Conservation (phyloP, 2,797 vertebrate genomes). For the Peromyscus nudipes region DNA sequence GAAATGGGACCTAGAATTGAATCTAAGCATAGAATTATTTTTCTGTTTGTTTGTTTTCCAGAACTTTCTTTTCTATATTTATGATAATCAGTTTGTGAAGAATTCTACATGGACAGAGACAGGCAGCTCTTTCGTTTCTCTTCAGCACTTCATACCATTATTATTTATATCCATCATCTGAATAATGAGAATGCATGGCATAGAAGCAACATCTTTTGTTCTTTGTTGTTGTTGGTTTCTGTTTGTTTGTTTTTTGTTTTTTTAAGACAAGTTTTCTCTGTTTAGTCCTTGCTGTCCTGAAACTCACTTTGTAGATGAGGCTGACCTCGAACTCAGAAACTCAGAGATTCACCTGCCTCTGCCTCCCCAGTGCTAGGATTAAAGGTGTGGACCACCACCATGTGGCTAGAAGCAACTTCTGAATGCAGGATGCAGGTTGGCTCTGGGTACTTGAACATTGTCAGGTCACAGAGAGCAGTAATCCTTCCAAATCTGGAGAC, state of each 20-base stretch:
- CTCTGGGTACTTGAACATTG: constrained; percentile 4
- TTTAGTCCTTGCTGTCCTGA: too few species aligned
- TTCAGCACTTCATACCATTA: background rate
- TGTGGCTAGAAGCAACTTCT: background rate
- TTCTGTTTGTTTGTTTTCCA: background rate
- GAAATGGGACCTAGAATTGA: background rate
- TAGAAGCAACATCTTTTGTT: background rate
- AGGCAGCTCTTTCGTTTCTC: background rate
- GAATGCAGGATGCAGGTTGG: background rate
- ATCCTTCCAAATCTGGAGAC: constrained; percentile 16
- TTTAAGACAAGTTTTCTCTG: too few species aligned
- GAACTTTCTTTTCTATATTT: constrained; percentile 45
- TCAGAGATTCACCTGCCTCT: too few species aligned
- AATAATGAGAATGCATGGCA: background rate
- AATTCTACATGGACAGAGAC: constrained; percentile 19
- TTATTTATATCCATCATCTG: background rate
- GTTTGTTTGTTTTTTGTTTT: too few species aligned
- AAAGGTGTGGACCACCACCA: too few species aligned
- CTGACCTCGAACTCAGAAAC: too few species aligned
- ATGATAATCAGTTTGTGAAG: constrained; percentile 3
- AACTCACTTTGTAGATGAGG: too few species aligned
- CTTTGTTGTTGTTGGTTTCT: too few species aligned
- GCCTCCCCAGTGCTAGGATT: too few species aligned
- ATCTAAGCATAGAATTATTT: too few species aligned
- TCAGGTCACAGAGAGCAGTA: constrained; percentile 21